phyloP scores from a whole-genome alignment of 2,113 vertebrate species.

The Edolisoma coerulescens region DNA sequence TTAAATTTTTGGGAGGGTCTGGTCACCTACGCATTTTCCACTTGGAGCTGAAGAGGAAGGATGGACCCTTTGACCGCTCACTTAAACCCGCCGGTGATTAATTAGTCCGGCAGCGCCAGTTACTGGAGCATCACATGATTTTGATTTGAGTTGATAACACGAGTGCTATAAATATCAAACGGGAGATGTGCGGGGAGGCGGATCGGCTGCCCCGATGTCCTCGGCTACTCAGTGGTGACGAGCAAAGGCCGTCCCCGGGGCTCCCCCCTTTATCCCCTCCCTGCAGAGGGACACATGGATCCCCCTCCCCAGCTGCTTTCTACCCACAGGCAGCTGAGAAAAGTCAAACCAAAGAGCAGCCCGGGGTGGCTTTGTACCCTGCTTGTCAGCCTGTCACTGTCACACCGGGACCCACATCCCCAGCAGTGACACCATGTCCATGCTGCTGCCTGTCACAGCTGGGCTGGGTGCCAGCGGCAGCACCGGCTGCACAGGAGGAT shows the following conservation, averaged over 20 bases:
- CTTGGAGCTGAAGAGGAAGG: background rate
- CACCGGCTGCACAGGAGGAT: background rate
- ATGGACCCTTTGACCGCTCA: accelerated
- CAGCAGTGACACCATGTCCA: accelerated
- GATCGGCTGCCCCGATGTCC: background rate
- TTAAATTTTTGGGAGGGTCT: background rate
- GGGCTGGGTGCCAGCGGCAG: background rate
- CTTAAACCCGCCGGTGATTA: background rate
- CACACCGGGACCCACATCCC: accelerated
- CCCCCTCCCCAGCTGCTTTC: background rate
- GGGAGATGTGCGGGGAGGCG: background rate
- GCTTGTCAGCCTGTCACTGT: background rate
- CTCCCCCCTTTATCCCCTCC: background rate
- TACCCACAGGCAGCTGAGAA: background rate
- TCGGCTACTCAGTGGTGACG: background rate
- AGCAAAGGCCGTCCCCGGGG: background rate
- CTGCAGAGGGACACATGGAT: accelerated
- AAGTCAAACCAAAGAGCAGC: background rate
- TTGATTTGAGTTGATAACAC: conserved; percentile 30
- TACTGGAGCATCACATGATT: conserved; percentile 30
- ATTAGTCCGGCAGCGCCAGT: background rate
- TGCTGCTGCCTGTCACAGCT: background rate
- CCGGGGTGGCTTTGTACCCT: background rate
- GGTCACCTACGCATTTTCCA: background rate
- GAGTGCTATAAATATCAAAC: conserved; percentile 8